Percentiles rank a stretch among this genome's conserved stretches.
phyloP scores from a whole-genome alignment of 2,888 invertebrate genomes.

The Hylaea fasciaria region DNA sequence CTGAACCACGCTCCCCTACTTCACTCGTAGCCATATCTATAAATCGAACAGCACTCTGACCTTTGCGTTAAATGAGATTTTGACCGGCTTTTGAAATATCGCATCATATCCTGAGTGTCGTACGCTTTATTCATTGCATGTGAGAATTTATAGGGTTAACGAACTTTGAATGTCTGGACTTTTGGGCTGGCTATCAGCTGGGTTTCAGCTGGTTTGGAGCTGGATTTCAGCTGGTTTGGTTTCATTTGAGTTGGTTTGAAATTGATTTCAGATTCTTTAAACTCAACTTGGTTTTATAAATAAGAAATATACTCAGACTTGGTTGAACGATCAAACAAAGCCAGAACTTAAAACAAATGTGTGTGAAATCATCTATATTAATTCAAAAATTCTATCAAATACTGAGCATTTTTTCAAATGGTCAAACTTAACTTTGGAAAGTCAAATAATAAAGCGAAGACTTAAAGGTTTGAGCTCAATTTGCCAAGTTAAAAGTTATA shows the following conservation, averaged over 20 bases:
- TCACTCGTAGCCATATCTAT: slow-evolving; percentile 38
- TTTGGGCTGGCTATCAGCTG: not conserved
- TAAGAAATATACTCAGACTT: too few species aligned
- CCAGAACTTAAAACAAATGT: not conserved
- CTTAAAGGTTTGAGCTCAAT: slow-evolving; percentile 17
- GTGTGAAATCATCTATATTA: slow-evolving; percentile 3
- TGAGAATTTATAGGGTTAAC: slow-evolving; percentile 14
- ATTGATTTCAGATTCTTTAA: too few species aligned
- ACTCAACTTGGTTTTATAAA: too few species aligned
- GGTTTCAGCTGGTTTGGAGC: too few species aligned
- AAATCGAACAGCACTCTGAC: slow-evolving; percentile 46
- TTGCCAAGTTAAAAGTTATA: slow-evolving; percentile 20
- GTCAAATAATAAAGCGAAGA: slow-evolving; percentile 28
- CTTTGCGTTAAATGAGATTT: slow-evolving; percentile 51
- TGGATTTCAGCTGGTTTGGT: too few species aligned
- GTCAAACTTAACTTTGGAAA: slow-evolving; percentile 28
- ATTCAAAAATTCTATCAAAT: slow-evolving; percentile 14
- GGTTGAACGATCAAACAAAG: not conserved
- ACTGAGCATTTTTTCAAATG: slow-evolving; percentile 9
- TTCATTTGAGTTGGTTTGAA: too few species aligned
- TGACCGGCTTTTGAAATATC: slow-evolving; percentile 47
- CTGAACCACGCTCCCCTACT: slow-evolving; percentile 13
- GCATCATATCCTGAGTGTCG: slow-evolving; percentile 39
- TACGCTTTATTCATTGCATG: slow-evolving; percentile 33
- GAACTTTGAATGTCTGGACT: slow-evolving; percentile 15